Evolutionary conservation across 37 sponge, comb jelly and placozoan species (phyloP).

Genomic region (Diacarnus erythraeanus): DNA sequence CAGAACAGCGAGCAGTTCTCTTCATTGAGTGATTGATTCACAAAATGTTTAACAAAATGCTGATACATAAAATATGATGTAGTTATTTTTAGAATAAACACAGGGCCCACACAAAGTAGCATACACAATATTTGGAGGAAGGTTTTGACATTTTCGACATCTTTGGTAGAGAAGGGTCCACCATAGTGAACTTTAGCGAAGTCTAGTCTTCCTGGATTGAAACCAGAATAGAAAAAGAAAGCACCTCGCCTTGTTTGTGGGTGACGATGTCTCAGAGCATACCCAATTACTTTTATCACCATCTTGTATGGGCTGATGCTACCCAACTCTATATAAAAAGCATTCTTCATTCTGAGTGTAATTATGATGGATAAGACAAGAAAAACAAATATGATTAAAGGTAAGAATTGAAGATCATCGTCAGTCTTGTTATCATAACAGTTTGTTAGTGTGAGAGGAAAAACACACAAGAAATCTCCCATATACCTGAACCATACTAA

Average conservation of each 20-base stretch:
- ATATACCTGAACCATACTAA: not conserved
- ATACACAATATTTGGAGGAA: not conserved
- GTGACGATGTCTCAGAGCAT: not conserved
- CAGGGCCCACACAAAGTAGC: not conserved
- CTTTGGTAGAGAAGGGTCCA: not conserved
- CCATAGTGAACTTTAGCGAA: not conserved
- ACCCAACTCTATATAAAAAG: not conserved
- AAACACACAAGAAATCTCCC: not conserved
- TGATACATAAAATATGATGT: not conserved
- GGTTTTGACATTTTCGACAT: not conserved
- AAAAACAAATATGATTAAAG: no score
- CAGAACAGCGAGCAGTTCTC: not conserved
- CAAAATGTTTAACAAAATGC: not conserved
- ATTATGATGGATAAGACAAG: not conserved
- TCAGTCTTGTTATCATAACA: not conserved
- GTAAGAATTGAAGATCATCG: not conserved
- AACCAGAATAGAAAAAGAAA: not conserved
- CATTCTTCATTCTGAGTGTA: not conserved
- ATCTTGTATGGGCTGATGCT: not conserved
- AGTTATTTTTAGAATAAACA: not conserved
- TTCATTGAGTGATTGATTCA: not conserved
- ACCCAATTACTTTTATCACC: not conserved
- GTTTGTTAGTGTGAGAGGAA: not conserved
- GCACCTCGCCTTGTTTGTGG: not conserved
- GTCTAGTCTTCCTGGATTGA: not conserved